These are phyloP conservation scores for silkworm (Bombyx mori) DNA, from an alignment of 1,140 invertebrate genomes.

Conservation along the genomic window ASM3026992v2 NC_085114.1:9058001-9058500, in stretches of 20 bases:
- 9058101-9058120: conserved; percentile 16
- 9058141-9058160: conserved; percentile 20
- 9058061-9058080: conserved; percentile 17
- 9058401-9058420: conserved; percentile 10
- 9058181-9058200: conserved; percentile 23
- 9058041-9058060: conserved; percentile 22
- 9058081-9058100: conserved; percentile 17
- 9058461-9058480: too few relatives aligned
- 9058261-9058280: not conserved
- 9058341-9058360: conserved; percentile 23
- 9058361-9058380: conserved; percentile 19
- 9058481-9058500: conserved; percentile 9
- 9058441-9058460: too few relatives aligned
- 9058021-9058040: conserved; percentile 22
- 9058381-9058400: conserved; percentile 23
- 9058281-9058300: conserved; percentile 19
- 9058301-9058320: conserved; percentile 26
- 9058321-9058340: conserved; percentile 9
- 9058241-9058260: conserved; percentile 10
- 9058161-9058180: conserved; percentile 20
- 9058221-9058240: conserved; percentile 34
- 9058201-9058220: conserved; percentile 30
- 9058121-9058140: conserved; percentile 25
- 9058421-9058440: too few relatives aligned
- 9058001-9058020: conserved; percentile 14